phyloP scores from a whole-genome alignment of 2,113 vertebrate genomes.

The Merops nubicus region DNA sequence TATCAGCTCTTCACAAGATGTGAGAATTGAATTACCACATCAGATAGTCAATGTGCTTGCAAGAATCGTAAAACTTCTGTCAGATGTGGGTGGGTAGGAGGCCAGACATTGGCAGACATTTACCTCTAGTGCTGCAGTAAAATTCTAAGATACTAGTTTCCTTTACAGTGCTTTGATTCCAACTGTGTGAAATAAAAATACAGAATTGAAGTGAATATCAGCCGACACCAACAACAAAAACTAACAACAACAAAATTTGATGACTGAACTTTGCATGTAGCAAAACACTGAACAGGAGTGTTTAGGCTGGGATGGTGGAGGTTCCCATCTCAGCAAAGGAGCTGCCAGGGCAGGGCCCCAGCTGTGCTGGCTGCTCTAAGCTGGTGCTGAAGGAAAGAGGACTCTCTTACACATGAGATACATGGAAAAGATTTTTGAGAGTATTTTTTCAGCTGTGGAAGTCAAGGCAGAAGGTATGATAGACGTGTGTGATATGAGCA shows the following conservation, averaged over 20 bases:
- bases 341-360: neutral
- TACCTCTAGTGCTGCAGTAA: neutral
- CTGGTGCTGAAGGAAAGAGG: neutral
- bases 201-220: neutral
- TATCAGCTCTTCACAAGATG: conserved; percentile 45
- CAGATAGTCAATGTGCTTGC: conserved; percentile 30
- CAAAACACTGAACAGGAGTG: neutral
- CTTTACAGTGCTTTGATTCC: neutral
- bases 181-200: neutral
- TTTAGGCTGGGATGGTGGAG: neutral
- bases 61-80: conserved; percentile 64
- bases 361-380: neutral
- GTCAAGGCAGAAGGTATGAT: neutral
- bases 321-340: neutral
- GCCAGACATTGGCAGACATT: neutral
- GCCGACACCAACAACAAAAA: no score
- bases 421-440: neutral
- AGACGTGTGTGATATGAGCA: neutral
- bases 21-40: conserved; percentile 37
- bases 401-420: neutral
- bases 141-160: neutral
- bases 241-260: no score
- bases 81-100: conserved; percentile 11
- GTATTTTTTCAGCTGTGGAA: neutral
- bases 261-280: neutral